Evolutionary conservation across 2,797 vertebrate species (phyloP).

Genomic region (Karalla daura): DNA sequence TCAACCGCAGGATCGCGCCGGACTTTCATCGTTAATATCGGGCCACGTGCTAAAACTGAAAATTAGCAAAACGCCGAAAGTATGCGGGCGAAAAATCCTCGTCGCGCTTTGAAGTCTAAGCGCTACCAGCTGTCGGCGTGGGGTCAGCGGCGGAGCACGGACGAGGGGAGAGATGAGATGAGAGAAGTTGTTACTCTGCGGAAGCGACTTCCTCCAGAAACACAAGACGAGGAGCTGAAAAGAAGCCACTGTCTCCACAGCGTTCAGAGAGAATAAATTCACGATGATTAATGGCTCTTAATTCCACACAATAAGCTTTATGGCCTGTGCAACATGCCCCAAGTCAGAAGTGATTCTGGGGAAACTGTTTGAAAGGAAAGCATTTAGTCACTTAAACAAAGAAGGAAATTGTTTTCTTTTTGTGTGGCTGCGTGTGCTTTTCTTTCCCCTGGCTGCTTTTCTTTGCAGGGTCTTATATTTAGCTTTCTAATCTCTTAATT

Average conservation of each 20-base stretch:
- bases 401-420: conserved; percentile 25
- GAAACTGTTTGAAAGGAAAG: conserved; percentile 51
- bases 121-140: conserved; percentile 67
- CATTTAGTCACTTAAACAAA: conserved; percentile 48
- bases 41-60: conserved; percentile 64
- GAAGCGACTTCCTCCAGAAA: conserved; percentile 60
- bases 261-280: conserved; percentile 54
- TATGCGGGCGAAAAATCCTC: conserved; percentile 70
- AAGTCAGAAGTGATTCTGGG: conserved; percentile 52
- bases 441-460: neutral
- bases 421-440: conserved; percentile 20
- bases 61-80: conserved; percentile 76
- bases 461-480: neutral
- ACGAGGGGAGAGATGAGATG: conserved; percentile 45
- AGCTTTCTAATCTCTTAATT: neutral
- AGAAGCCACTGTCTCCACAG: conserved; percentile 54
- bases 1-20: conserved; percentile 56
- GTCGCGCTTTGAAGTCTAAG: conserved; percentile 72
- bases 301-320: conserved; percentile 42
- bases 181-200: conserved; percentile 59
- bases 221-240: conserved; percentile 46
- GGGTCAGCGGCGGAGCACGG: conserved; percentile 63
- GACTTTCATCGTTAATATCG: conserved; percentile 72
- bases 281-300: conserved; percentile 65
- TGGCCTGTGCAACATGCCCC: conserved; percentile 39